Evolutionary conservation across 2,113 vertebrate genomes (phyloP).

Genomic region (Mesitornis unicolor): DNA sequence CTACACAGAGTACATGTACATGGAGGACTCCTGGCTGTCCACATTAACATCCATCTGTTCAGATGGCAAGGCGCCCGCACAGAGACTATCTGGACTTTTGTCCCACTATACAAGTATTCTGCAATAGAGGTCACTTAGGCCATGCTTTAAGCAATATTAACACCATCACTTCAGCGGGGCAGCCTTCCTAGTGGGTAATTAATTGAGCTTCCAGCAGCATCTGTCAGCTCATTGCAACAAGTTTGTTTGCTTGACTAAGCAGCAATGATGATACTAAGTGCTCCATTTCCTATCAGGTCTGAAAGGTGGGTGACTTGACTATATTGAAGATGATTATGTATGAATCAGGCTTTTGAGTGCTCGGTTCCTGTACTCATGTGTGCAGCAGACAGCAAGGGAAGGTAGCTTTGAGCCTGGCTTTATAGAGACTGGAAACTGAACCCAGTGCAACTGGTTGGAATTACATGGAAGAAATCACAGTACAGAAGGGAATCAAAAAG

Average conservation of each 20-base stretch:
- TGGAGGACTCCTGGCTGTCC: not conserved
- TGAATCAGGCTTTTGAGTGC: not conserved
- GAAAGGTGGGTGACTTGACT: not conserved
- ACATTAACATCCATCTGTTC: not conserved
- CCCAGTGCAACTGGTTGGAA: not conserved
- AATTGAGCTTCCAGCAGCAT: conserved; percentile 1
- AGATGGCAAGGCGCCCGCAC: not conserved
- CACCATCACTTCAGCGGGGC: not conserved
- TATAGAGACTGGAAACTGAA: not conserved
- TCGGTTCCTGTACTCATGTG: not conserved
- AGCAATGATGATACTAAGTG: not conserved
- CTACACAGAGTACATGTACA: fast-evolving
- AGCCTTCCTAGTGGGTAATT: not conserved
- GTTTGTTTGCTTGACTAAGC: not conserved
- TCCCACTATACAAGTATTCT: not conserved
- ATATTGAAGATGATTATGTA: not conserved
- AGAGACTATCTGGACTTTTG: not conserved
- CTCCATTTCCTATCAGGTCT: not conserved
- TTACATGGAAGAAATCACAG: not conserved
- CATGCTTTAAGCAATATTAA: not conserved
- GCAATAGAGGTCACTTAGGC: not conserved
- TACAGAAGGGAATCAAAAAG: not conserved
- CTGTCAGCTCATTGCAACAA: not conserved
- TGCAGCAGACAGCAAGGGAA: not conserved
- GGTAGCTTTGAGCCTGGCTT: not conserved